Base-by-base conservation (phyloP, 2,113 vertebrate species). In the Cromileptes altivelis region DNA sequence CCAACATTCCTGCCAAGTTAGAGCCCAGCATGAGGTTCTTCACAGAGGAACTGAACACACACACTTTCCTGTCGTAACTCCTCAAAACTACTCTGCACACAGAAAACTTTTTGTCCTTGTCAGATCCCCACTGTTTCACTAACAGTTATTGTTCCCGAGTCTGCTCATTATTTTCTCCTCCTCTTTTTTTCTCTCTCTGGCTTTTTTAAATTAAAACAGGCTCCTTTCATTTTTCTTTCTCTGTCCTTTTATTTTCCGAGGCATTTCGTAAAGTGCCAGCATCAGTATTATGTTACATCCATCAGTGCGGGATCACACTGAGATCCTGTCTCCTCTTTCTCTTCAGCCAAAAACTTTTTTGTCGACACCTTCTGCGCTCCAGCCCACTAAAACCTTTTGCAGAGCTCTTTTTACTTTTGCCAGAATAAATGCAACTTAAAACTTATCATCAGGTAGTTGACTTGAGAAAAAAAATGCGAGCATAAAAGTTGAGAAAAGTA, bases 1-100 rank as follows among this genome's bases (percentile, higher is more conserved):
- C 82, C 58, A 65, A 87, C 91, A 94, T 94, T 93, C 91, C 82
- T 91, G 67, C 67, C 65, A 86, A 79, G 82, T 84, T 84, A 79
- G 62, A 81, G 80, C 88, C 6, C 92, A 93, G 93, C 91, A 81
- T 90, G 93, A 17, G 88, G 79, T 68, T 79, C 75, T 82, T 63
- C 80, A 69, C 71, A 85, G 65, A 75, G 42, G 61, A 77, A 75
- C 78, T 47, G 7, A 23, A 79, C 60, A 71, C 84, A 76, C 71
- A 70, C 73, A 67, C 74, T 37, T 74, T 69, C 67, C 67, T 70
- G 52, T 65, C 6, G 15, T 62, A 81, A 75, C 71, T 86, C 60
- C 60, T 88, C 25, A 40, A 78, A 79, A 67, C 27, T 74, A 70
- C 71, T 90, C 84, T 74, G 47, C 3, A 4, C 47, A 56, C 55